Evolutionary conservation across 2,888 invertebrate genomes (phyloP).

Genomic region (Epirrita christyi): DNA sequence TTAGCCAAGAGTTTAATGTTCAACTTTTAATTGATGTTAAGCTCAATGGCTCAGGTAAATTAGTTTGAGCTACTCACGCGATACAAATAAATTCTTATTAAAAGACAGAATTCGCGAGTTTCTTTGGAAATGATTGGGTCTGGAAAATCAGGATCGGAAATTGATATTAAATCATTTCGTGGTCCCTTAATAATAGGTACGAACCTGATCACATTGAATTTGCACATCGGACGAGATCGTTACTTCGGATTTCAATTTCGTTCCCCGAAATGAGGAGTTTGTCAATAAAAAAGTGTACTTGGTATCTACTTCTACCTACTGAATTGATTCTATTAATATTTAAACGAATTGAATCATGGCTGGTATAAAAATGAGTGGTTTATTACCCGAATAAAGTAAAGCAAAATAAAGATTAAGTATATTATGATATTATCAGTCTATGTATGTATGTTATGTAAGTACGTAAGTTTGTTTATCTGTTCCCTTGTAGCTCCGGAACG

Average conservation of each 20-base stretch:
- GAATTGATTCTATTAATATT: conserved; percentile 16
- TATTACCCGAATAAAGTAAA: no score
- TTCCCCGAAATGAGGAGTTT: conserved; percentile 30
- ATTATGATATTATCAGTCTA: no score
- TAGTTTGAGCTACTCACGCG: no score
- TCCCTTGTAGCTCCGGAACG: no score
- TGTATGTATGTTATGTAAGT: no score
- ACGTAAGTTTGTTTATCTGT: no score
- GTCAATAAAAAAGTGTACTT: conserved; percentile 22
- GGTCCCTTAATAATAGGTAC: conserved; percentile 31
- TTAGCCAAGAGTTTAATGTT: no score
- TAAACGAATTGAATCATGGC: conserved; percentile 2
- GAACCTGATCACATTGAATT: conserved; percentile 35
- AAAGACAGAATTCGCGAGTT: background rate
- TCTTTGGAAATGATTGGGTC: conserved; percentile 9
- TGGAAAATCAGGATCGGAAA: conserved; percentile 28
- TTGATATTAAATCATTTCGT: conserved; percentile 37
- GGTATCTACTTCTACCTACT: no score
- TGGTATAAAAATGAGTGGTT: background rate
- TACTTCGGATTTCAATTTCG: conserved; percentile 38
- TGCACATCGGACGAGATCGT: conserved; percentile 30
- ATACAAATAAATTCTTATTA: background rate
- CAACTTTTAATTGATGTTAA: no score
- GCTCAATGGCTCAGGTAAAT: no score
- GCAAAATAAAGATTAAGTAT: no score